Conservation (phyloP, 2,113 vertebrate species). For the Daboia siamensis region DNA sequence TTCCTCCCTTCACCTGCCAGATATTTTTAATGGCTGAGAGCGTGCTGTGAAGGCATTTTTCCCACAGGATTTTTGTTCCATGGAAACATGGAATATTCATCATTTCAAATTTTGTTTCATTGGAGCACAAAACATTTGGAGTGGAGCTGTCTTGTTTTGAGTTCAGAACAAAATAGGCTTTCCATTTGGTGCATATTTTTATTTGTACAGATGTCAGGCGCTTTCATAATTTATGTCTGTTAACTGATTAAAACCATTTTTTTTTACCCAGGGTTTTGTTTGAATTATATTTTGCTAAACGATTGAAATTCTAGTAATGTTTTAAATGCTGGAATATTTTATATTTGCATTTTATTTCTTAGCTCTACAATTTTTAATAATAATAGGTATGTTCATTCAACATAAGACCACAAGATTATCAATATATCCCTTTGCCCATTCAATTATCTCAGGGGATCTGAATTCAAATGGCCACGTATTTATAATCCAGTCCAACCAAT, state of each 20-base stretch:
- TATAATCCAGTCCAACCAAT: not conserved
- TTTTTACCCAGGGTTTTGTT: not conserved
- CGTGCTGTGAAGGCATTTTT: not conserved
- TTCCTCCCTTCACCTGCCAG: not conserved
- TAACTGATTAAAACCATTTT: not conserved
- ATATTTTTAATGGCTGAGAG: not conserved
- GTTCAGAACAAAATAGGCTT: not conserved
- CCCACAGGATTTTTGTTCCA: not conserved
- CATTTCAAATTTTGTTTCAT: not conserved
- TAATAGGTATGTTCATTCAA: not conserved
- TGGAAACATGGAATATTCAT: not conserved
- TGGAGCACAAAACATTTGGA: not conserved
- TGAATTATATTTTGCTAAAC: not conserved
- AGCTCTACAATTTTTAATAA: not conserved
- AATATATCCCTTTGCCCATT: not conserved
- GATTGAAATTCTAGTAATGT: not conserved
- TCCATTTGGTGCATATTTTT: not conserved
- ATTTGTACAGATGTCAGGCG: not conserved
- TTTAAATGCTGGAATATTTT: not conserved
- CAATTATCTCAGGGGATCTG: not conserved
- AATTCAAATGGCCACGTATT: not conserved
- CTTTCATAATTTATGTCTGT: not conserved
- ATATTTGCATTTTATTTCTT: not conserved
- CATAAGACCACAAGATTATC: not conserved
- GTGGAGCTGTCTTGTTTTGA: not conserved